These are phyloP conservation scores for Platysteira castanea DNA, from an alignment of 2,113 vertebrate species.

Conservation along the genomic window DNA sequence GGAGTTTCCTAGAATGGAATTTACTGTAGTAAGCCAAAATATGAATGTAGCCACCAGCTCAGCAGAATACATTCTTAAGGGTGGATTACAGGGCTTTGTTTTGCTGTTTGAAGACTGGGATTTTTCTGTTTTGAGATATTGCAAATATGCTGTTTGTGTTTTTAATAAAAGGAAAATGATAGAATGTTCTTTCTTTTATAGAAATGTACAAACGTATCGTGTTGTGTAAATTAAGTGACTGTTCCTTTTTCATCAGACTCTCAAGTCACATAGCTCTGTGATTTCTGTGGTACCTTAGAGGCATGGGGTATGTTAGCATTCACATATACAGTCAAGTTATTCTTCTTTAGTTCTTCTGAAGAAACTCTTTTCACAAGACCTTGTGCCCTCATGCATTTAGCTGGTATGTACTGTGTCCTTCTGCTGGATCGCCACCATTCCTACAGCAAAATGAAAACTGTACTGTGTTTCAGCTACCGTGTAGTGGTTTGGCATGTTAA, in stretches of 20 bases:
- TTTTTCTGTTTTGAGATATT: neutral
- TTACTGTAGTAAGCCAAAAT: neutral
- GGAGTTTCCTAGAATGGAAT: neutral
- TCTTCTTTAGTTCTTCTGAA: neutral
- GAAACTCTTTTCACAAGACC: neutral
- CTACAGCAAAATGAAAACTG: neutral
- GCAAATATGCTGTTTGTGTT: rapidly evolving
- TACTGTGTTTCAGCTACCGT: rapidly evolving
- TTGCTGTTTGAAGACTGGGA: neutral
- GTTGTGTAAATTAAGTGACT: rapidly evolving
- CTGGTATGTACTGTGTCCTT: neutral
- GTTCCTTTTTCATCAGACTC: neutral
- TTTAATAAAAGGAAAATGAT: neutral
- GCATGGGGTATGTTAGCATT: neutral
- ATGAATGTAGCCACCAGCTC: neutral
- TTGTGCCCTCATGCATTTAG: neutral
- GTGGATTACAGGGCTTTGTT: neutral
- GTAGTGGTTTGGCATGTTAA: rapidly evolving
- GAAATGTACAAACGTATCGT: neutral
- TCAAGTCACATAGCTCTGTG: rapidly evolving
- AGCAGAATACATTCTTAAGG: neutral
- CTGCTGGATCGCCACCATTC: neutral
- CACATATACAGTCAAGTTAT: neutral
- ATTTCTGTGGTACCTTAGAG: neutral
- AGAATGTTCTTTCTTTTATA: neutral